These are phyloP conservation scores for Desoria tigrina DNA, from an alignment of 2,888 invertebrate species.

Conservation along the genomic window DNA sequence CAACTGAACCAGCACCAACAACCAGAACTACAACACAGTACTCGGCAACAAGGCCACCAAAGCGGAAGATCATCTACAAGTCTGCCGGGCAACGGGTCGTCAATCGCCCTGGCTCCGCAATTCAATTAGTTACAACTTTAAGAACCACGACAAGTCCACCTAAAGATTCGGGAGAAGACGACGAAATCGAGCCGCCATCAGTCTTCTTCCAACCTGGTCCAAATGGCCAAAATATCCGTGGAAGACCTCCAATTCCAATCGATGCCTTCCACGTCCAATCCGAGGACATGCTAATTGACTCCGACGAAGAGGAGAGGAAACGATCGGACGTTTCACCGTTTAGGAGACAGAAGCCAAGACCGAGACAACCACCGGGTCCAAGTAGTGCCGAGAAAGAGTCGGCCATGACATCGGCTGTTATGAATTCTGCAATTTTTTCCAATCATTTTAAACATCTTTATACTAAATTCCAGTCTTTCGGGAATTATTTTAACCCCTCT, in stretches of 20 bases:
- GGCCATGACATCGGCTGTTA: conserved; percentile 1
- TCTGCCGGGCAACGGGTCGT: neutral
- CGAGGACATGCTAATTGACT: conserved; percentile 21
- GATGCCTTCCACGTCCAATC: conserved; percentile 16
- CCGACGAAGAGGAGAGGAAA: conserved; percentile 1
- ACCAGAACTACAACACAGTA: conserved; percentile 14
- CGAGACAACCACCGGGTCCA: neutral
- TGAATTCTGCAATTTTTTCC: conserved; percentile 17
- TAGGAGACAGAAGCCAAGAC: neutral
- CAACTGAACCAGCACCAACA: conserved; percentile 17
- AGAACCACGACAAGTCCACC: neutral
- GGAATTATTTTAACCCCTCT: neutral
- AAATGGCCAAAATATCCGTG: conserved; percentile 23
- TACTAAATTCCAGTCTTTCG: conserved; percentile 5
- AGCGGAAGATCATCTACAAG: conserved; percentile 19
- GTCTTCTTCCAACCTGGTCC: conserved; percentile 28
- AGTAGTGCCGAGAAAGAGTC: neutral
- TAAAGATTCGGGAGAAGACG: conserved; percentile 8
- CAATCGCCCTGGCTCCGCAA: neutral
- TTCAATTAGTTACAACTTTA: neutral
- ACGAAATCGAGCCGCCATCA: conserved; percentile 26
- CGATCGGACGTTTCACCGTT: neutral
- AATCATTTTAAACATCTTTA: conserved; percentile 21
- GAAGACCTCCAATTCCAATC: conserved; percentile 19
- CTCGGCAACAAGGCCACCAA: conserved; percentile 17